Conservation (phyloP, 2,888 invertebrate genomes). For the Esperia sulphurella region DNA sequence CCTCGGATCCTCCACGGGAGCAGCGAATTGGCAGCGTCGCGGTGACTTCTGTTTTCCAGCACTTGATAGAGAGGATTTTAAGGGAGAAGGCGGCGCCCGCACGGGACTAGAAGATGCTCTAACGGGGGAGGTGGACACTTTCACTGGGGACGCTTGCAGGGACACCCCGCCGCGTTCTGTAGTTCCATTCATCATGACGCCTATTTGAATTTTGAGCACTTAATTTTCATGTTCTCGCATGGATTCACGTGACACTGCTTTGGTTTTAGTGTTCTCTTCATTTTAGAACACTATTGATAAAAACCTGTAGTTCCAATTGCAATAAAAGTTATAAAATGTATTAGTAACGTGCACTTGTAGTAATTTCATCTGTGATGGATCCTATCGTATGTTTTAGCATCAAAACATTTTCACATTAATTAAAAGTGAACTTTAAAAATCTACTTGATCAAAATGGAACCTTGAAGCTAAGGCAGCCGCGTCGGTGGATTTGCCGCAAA, state of each 20-base stretch:
- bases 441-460: too few species aligned
- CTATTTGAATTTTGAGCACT: conserved; percentile 18
- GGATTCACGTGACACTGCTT: background rate
- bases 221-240: conserved; percentile 21
- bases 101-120: conserved; percentile 63
- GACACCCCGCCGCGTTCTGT: conserved; percentile 46
- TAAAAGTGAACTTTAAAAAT: too few species aligned
- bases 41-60: conserved; percentile 53
- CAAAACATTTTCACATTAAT: too few species aligned
- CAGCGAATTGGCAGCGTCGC: conserved; percentile 66
- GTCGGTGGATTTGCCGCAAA: too few species aligned
- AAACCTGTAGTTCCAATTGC: too few species aligned
- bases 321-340: too few species aligned
- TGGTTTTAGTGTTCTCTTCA: conserved; percentile 3
- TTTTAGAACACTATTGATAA: too few species aligned
- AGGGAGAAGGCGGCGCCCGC: conserved; percentile 57
- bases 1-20: conserved; percentile 56
- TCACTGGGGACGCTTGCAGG: conserved; percentile 54
- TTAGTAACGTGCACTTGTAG: too few species aligned
- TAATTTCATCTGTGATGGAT: too few species aligned
- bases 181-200: conserved; percentile 65
- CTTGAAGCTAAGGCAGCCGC: too few species aligned
- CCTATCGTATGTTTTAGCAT: too few species aligned
- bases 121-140: conserved; percentile 53
- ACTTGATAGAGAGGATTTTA: conserved; percentile 60